Evolutionary conservation across 1,140 invertebrate species (phyloP), one percentile per base, ranked within the genome.

Genomic region (Himalopsyche phryganea): DNA sequence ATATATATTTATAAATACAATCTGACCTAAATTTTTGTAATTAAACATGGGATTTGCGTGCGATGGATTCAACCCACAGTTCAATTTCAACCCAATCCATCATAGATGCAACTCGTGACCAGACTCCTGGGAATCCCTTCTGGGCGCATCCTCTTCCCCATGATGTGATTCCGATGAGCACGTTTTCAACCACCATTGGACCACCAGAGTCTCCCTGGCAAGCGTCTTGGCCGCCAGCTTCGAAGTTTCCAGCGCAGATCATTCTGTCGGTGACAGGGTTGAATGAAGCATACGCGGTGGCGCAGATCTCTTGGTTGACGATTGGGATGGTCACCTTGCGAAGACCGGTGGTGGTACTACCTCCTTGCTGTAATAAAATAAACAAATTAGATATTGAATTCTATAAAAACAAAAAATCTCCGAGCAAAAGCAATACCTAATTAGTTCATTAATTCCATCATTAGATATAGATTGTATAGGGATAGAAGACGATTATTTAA

Each of bases 61-160:
- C 9, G 23, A 28, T 28, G 3, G 3, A 9, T 28, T 28, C 9
- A 28, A 28, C 4, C 23, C 4, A 28, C n/a, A 64, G n/a, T n/a
- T n/a, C n/a, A n/a, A n/a, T n/a, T 7, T 51, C 51, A n/a, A 61
- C 56, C 59, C 59, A 61, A n/a, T 36, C 13, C 15, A 13, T 45
- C 15, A 61, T 32, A 18, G 47, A 49, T 6, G 65, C 36, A 0
- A 83, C 77, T 52, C 81, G 75, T 0, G 81, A 81, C 54, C 86
- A 87, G 1, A 87, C 81, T 1, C 84, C 81, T 0, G 85, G 85
- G 28, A 75, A 74, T 9, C 73, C 67, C 6, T 68, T 61, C 33
- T 66, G 54, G 11, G 76, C 75, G 64, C 77, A 79, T 1, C 75
- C 75, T 7, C 63, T 66, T 5, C 76, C 76, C 65, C 74, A 80